Base-by-base conservation (phyloP, 2,888 invertebrate species). In the Spodoptera picta region DNA sequence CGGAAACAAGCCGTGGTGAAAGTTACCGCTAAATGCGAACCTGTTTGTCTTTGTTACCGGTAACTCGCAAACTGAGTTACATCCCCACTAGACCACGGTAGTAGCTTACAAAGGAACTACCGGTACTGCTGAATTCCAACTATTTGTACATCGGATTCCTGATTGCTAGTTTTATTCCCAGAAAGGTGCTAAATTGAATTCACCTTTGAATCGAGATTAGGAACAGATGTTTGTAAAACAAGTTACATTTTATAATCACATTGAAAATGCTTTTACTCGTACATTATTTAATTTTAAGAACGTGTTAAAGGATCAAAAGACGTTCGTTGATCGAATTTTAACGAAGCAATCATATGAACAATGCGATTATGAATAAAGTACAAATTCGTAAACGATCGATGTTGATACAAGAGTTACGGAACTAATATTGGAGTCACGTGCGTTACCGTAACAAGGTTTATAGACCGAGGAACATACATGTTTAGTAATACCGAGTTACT, bases 11-110 rank as follows among this genome's bases (percentile, higher is more conserved):
- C 27, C 44, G 66, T 27, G 49, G 73, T 67, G 76, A 75, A 71
- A 74, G 76, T 71, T 60, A 66, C 24, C 7, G 36, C 62, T 62
- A 47, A 66, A 60, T 46, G 45, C 24, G 54, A 65, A 71, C 75
- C 55, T 54, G 70, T 75, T 67, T 61, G 54, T 43, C 49, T 73
- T 63, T 63, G 63, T 60, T 57, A 48, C 47, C 51, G 47, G 43
- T 36, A 49, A 7, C 36, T 23, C 31, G 31, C 45, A 45, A 46
- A 47, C 71, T 42, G 14, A 36, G n/a, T 19, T 12, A 55, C 31
- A 49, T 51, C 36, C 36, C 59, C 42, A 10, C 24, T 36, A 36
- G 12, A 31, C 48, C 19, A 50, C 44, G 42, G 14, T 42, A 31
- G 41, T 42, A 45, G 46, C 31, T 48, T 53, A 61, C 41, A 48